These are phyloP conservation scores for Neoaliturus tenellus DNA, from an alignment of 2,888 invertebrate genomes.

Conservation along the genomic window DNA sequence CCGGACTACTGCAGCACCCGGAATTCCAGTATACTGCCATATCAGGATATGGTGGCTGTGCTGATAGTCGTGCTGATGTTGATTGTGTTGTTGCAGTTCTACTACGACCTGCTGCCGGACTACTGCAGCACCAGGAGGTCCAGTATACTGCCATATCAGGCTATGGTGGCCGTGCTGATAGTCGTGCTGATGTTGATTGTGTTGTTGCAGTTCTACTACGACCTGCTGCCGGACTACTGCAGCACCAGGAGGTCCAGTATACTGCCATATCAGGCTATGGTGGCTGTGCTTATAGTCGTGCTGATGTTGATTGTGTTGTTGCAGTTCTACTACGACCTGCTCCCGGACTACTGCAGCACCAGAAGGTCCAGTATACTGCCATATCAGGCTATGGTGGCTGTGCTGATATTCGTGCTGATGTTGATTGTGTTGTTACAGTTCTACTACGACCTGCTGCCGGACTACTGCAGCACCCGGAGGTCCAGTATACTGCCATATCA, in stretches of 20 bases:
- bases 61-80: too few species aligned
- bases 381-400: constrained; percentile 77
- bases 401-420: too few species aligned
- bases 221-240: constrained; percentile 83
- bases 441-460: constrained; percentile 78
- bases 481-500: constrained; percentile 77
- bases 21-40: constrained; percentile 75
- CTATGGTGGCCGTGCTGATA: constrained; percentile 75
- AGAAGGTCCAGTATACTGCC: constrained; percentile 74
- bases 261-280: constrained; percentile 76
- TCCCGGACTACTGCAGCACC: constrained; percentile 81
- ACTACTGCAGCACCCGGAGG: constrained; percentile 77
- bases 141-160: constrained; percentile 77
- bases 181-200: too few species aligned
- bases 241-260: constrained; percentile 74
- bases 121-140: constrained; percentile 76
- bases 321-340: constrained; percentile 78
- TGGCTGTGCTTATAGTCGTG: constrained; percentile 76
- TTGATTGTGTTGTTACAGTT: constrained; percentile 75
- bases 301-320: too few species aligned
- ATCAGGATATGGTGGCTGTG: constrained; percentile 76
- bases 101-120: constrained; percentile 79
- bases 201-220: constrained; percentile 75
- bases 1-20: constrained; percentile 80
- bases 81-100: constrained; percentile 75